Base-by-base conservation (phyloP, 2,797 vertebrate genomes). In the Silurus lanzhouensis region DNA sequence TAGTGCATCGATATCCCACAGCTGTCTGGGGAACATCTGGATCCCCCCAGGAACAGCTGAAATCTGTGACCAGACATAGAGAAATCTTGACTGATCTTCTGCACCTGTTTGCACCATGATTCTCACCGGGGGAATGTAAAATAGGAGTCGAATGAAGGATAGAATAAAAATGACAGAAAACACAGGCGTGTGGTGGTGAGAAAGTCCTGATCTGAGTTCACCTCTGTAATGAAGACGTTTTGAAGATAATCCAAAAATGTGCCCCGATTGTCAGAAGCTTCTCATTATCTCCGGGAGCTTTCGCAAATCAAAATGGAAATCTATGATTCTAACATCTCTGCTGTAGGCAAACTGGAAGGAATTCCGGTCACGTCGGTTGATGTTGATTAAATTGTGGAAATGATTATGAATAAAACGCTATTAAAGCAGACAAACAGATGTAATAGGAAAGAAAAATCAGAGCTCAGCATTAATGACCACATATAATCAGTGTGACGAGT, bases 361-460 rank as follows among this genome's bases (percentile, higher is more conserved):
- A 46, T 71, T 44, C 38, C 38, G 1, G 14, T 27, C 14, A 58
- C 38, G 38, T 38, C 38, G 38, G 3, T 4, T 38, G 38, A 38
- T 38, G 38, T 7, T 52, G 10, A 25, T 72, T 46, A 48, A 72
- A 71, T 6, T 75, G 15, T 57, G 25, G 9, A 77, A 22, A 10
- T 58, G 17, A 25, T 1, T 8, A 31, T 20, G 10, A 27, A 31
- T 31, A 58, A 58, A 31, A 76, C 12, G 10, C 12, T 8, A 38
- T 13, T 13, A 31, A 57, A 2, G n/a, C 3, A 12, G 14, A 3
- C 9, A 12, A 25, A 31, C 7, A 80, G 79, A 61, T 6, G 22
- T 80, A 84, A 88, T 81, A 64, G 63, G 48, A 76, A 85, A 84
- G 88, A 57, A 83, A 71, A 81, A 14, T 88, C 81, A 76, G 61